Evolutionary conservation across 2,797 vertebrate genomes (phyloP), one percentile per base, ranked within the genome.

Genomic region (Hozukius guyotensis): DNA sequence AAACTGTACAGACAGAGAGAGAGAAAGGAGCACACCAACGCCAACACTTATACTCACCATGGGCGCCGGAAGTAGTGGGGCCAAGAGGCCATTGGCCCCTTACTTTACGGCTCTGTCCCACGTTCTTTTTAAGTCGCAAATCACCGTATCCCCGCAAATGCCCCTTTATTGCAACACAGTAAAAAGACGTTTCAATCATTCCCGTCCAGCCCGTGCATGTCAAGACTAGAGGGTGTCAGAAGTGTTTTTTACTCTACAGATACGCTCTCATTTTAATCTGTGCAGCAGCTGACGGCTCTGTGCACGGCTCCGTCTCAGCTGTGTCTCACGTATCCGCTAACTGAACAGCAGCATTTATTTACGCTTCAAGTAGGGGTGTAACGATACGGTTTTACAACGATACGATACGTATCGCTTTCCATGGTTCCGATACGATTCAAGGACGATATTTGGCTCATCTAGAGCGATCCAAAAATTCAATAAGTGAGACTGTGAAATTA

Each of bases 41-140:
- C 27, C 74, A 78, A 75, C 76, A 78, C 59, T 85, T 85, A 69
- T 56, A 62, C 78, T 22, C 46, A 52, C 18, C 46, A 52, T 52
- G 46, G 0, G 18, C 1, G 8, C 18, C 18, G 46, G 46, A 52
- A 52, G 46, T 20, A 52, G 18, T 8, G 1, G 0, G 8, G 18
- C 46, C 46, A 49, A 49, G 18, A 8, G 18, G 46, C 46, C 46
- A 20, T 18, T 46, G 42, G 42, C 42, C 16, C 16, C 16, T 7
- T 49, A 20, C 46, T 20, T 52, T 49, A 52, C 8, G 46, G 46
- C 46, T 52, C 46, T 4, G 18, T 52, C 18, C 46, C 8, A n/a
- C 8, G 0, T 52, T 52, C 0, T 20, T 20, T 49, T 49, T n/a
- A 52, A 52, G 46, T 52, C 8, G 46, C 46, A 20, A n/a, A 0